Evolutionary conservation across 2,888 invertebrate genomes (phyloP).

Genomic region (Teinopalpus imperialis): DNA sequence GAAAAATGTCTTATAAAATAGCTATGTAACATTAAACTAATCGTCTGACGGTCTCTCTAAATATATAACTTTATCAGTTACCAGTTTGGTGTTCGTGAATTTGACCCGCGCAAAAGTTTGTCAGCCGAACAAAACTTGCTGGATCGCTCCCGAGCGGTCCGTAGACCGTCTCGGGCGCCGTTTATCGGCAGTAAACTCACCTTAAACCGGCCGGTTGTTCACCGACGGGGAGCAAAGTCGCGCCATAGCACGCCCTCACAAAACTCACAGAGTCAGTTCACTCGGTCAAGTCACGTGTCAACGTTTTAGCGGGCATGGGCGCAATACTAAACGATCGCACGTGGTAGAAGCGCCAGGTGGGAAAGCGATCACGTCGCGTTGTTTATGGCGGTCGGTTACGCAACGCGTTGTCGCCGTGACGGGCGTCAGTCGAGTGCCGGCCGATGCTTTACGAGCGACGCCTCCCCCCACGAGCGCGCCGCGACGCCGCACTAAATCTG

Average conservation of each 20-base stretch:
- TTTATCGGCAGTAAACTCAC: conserved; percentile 80
- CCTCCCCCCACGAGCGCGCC: conserved; percentile 71
- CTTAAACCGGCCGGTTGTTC: conserved; percentile 73
- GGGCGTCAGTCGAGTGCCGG: conserved; percentile 81
- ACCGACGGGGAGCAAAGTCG: conserved; percentile 72
- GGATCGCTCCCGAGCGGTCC: conserved; percentile 53
- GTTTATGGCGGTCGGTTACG: conserved; percentile 78
- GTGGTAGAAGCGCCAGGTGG: conserved; percentile 68
- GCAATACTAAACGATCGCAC: conserved; percentile 76
- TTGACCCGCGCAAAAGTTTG: conserved; percentile 62
- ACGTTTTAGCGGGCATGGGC: conserved; percentile 76
- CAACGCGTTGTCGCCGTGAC: conserved; percentile 80
- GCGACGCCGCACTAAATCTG: conserved; percentile 81
- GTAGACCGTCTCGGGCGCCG: conserved; percentile 59
- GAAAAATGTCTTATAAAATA: too few relatives aligned
- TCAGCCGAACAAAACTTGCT: conserved; percentile 57
- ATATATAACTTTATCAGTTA: conserved; percentile 41
- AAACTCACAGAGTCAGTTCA: conserved; percentile 75
- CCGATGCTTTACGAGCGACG: conserved; percentile 80
- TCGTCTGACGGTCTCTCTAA: conserved; percentile 28
- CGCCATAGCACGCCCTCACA: conserved; percentile 75
- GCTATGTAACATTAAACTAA: neutral
- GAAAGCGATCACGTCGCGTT: conserved; percentile 66
- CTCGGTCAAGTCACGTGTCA: conserved; percentile 76
- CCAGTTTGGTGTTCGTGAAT: conserved; percentile 35